These are phyloP conservation scores for Agrotis segetum DNA, from an alignment of 2,888 invertebrate genomes.

Conservation along the genomic window DNA sequence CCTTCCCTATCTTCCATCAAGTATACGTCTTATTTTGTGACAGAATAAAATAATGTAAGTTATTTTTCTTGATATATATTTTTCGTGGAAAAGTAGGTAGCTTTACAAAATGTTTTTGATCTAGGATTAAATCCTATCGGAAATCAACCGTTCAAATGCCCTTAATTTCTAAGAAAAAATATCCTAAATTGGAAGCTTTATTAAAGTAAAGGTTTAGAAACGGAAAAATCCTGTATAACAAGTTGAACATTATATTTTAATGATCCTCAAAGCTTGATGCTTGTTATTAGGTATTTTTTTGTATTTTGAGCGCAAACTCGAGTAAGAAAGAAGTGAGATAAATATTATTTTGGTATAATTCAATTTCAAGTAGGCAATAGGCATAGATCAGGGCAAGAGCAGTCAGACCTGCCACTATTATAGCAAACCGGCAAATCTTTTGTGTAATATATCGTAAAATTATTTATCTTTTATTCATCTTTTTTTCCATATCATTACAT, in stretches of 20 bases:
- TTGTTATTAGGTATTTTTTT: slow-evolving; percentile 26
- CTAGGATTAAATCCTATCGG: not conserved
- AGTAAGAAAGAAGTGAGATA: too few species aligned
- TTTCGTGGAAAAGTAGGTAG: too few species aligned
- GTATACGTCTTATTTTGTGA: too few species aligned
- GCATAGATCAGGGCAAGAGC: not conserved
- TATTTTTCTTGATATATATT: too few species aligned
- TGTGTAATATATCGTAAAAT: not conserved
- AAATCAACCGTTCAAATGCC: too few species aligned
- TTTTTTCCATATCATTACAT: too few species aligned
- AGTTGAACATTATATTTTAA: slow-evolving; percentile 12
- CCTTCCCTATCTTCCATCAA: too few species aligned
- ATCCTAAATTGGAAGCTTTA: slow-evolving; percentile 2
- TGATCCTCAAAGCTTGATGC: slow-evolving; percentile 1
- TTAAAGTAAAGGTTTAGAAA: not conserved
- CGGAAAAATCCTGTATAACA: slow-evolving; percentile 1
- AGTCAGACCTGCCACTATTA: not conserved
- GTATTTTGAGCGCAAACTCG: slow-evolving; percentile 5
- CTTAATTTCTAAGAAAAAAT: not conserved
- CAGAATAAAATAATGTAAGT: too few species aligned
- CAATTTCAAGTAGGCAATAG: not conserved
- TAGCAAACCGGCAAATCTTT: not conserved
- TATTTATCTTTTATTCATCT: too few species aligned
- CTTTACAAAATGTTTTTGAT: slow-evolving; percentile 1
- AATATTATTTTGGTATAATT: not conserved